Evolutionary conservation across 2,797 vertebrate species (phyloP), one percentile per base, ranked within the genome.

Genomic region (Platalea minor): DNA sequence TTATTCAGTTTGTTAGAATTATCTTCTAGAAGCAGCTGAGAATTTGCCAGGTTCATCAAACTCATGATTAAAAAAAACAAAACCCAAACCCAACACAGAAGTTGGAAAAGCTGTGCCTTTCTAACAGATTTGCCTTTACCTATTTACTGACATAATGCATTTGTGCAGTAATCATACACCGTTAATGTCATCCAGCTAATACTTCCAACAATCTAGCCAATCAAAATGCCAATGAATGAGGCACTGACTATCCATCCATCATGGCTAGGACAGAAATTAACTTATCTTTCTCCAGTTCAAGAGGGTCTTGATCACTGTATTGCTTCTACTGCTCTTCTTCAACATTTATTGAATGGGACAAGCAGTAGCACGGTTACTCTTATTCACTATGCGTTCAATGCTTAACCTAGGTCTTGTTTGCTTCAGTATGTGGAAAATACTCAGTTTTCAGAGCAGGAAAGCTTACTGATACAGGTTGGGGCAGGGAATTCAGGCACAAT

Each of bases 311-410:
- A n/a, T 2, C 29, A 46, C 21, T 64, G 24, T 3, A 5, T 3
- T 70, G 17, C 35, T 60, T 51, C 75, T 60, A 6, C 9, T 83
- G 23, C n/a, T 78, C 1, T 17, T 83, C 45, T 48, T 74, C 20
- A 69, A 9, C 37, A 20, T 20, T 41, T 56, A 43, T 3, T 10
- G 20, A 77, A n/a, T 1, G 11, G 12, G 39, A 70, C 37, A 91
- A 85, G 48, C 68, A 54, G 24, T 0, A 73, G 29, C 61, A 64
- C 0, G 0, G 13, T 25, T 54, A 61, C 11, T 39, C 14, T 33
- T 7, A 39, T 0, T 5, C n/a, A 33, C 35, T 41, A 33, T 5
- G 10, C 0, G 0, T 33, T 73, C 46, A 59, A 7, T 4, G 16
- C 45, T 53, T 75, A 56, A 3, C 7, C 20, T 5, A 61, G 8